Percentiles rank a stretch among this genome's conserved stretches.
These are phyloP conservation scores for Diplodus sargus DNA, from an alignment of 2,797 vertebrate species.

Conservation along the genomic window DNA sequence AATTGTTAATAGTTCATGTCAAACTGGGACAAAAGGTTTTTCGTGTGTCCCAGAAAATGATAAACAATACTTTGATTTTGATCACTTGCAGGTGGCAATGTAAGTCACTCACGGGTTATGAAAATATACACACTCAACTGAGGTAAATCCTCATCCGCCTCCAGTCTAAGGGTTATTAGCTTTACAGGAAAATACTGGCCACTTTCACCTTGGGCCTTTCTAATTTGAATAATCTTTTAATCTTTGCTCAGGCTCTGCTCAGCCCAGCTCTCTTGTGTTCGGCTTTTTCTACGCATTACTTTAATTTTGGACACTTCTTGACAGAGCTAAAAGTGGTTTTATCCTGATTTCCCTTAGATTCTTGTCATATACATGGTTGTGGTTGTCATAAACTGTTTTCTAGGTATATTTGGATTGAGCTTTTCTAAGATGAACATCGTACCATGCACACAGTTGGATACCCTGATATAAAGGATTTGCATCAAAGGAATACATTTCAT, in stretches of 20 bases:
- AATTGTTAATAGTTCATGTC: not conserved
- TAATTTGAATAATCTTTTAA: slow-evolving; percentile 23
- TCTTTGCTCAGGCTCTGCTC: not conserved
- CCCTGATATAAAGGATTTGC: not conserved
- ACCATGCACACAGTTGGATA: not conserved
- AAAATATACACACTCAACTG: slow-evolving; percentile 2
- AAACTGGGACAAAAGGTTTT: not conserved
- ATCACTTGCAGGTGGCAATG: not conserved
- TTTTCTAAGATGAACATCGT: too few relatives aligned
- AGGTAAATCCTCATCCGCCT: slow-evolving; percentile 30
- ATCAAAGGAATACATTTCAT: not conserved
- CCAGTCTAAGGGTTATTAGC: not conserved
- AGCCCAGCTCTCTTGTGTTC: not conserved
- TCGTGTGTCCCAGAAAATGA: not conserved
- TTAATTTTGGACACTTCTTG: not conserved
- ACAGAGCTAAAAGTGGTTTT: not conserved
- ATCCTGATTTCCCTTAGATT: not conserved
- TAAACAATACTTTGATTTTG: not conserved
- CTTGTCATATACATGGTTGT: not conserved
- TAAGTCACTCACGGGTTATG: not conserved
- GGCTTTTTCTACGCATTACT: not conserved
- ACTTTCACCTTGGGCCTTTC: slow-evolving; percentile 3
- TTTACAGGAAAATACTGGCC: not conserved
- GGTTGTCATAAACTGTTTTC: too few relatives aligned
- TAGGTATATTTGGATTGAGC: too few relatives aligned